phyloP scores from a whole-genome alignment of 2,888 invertebrate genomes.

The Scotopteryx bipunctaria region DNA sequence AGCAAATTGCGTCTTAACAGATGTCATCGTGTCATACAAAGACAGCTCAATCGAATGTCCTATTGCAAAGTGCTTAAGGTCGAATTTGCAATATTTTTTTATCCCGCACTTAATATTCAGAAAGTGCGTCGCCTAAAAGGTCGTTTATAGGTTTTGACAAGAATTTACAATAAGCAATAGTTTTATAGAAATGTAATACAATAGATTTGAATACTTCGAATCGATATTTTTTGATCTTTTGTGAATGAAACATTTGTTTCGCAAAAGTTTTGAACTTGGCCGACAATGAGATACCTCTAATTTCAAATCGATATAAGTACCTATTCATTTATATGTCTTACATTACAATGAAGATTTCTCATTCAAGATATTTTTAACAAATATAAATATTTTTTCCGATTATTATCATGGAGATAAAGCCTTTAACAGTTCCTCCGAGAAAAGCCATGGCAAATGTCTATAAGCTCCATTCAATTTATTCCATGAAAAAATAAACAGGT shows the following conservation, averaged over 20 bases:
- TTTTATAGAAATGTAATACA: slow-evolving; percentile 40
- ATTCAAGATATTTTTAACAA: no score
- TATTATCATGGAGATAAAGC: neutral
- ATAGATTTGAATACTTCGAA: slow-evolving; percentile 45
- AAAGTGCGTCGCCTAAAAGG: slow-evolving; percentile 69
- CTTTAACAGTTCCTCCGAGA: neutral
- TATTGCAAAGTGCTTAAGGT: slow-evolving; percentile 53
- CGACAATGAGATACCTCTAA: neutral
- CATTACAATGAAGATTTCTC: neutral
- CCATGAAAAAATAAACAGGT: slow-evolving; percentile 19
- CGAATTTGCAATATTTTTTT: slow-evolving; percentile 41
- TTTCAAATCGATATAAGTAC: no score
- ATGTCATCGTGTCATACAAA: slow-evolving; percentile 63
- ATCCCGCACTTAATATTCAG: slow-evolving; percentile 67
- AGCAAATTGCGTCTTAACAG: slow-evolving; percentile 69
- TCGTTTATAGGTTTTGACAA: slow-evolving; percentile 63
- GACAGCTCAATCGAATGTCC: slow-evolving; percentile 39
- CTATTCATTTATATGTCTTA: no score
- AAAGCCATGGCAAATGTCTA: slow-evolving; percentile 5
- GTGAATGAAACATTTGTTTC: slow-evolving; percentile 30
- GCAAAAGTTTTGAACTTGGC: slow-evolving; percentile 20
- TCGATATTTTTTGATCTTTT: slow-evolving; percentile 49
- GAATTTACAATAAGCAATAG: slow-evolving; percentile 56
- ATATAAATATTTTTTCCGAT: neutral
- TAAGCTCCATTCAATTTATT: slow-evolving; percentile 13